A percentile compares a stretch with the other conserved stretches of the same genome.
These are phyloP conservation scores for Microchirus variegatus DNA, from an alignment of 2,797 vertebrate genomes.

Conservation along the genomic window DNA sequence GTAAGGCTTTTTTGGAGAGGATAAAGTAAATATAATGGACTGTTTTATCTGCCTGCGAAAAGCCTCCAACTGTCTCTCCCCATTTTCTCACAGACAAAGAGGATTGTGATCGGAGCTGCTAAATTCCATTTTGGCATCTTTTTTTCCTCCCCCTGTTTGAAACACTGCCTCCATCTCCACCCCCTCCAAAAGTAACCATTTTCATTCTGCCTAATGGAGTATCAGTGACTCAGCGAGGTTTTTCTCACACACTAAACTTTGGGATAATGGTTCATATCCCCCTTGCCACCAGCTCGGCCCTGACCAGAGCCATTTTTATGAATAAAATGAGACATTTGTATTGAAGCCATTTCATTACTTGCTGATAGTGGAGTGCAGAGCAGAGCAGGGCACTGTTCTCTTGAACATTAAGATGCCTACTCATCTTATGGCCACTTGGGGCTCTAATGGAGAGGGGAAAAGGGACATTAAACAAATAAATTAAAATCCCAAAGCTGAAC, in stretches of 20 bases:
- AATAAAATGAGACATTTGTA: conserved; percentile 50
- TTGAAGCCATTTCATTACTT: conserved; percentile 39
- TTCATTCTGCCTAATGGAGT: conserved; percentile 43
- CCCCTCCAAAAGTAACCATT: conserved; percentile 18
- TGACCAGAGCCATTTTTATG: conserved; percentile 18
- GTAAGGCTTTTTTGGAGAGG: conserved; percentile 26
- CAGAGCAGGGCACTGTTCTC: conserved; percentile 11
- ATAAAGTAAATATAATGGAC: conserved; percentile 45
- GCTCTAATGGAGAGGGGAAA: conserved; percentile 20
- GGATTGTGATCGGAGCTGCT: conserved; percentile 34
- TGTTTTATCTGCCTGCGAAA: conserved; percentile 41
- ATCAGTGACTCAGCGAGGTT: conserved; percentile 37
- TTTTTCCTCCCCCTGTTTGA: not conserved
- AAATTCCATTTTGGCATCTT: conserved; percentile 39
- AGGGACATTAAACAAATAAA: conserved; percentile 18
- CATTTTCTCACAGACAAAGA: conserved; percentile 52
- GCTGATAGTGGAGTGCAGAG: conserved; percentile 22
- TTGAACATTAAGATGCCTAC: conserved; percentile 15
- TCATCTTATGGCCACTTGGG: conserved; percentile 19
- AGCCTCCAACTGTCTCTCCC: conserved; percentile 43
- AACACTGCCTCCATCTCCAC: not conserved
- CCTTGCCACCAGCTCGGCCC: conserved; percentile 1
- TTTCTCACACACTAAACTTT: conserved; percentile 27
- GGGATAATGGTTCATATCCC: conserved; percentile 36
- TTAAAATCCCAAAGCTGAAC: conserved; percentile 13